Evolutionary conservation across 2,113 vertebrate genomes (phyloP).

Genomic region (Corythornis vintsioides): DNA sequence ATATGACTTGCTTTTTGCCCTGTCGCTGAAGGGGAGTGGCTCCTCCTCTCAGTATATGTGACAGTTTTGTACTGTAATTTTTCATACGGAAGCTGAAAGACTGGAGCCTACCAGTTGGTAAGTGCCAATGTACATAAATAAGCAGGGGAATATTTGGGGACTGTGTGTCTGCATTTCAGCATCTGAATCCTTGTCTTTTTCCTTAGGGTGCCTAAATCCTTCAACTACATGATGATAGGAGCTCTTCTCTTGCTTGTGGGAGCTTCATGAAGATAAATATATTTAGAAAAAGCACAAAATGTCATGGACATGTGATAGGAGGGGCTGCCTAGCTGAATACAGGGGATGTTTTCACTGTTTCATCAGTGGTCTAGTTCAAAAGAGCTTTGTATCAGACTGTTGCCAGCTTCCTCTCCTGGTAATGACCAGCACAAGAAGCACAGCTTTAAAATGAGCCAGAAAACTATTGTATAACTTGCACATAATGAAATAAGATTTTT

Average conservation of each 20-base stretch:
- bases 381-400: not conserved
- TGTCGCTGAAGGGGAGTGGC: not conserved
- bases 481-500: not conserved
- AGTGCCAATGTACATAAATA: not conserved
- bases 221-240: not conserved
- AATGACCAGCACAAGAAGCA: not conserved
- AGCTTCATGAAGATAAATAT: not conserved
- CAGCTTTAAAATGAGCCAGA: not conserved
- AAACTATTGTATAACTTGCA: not conserved
- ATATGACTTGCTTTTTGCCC: not conserved
- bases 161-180: not conserved
- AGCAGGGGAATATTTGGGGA: not conserved
- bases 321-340: not conserved
- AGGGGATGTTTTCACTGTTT: not conserved
- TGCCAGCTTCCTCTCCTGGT: not conserved
- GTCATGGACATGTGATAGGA: accelerated
- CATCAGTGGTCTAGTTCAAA: not conserved
- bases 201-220: not conserved
- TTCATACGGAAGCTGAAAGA: not conserved
- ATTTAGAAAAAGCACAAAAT: not conserved
- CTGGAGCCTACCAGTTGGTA: not conserved
- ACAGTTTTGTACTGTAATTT: not conserved
- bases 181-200: not conserved
- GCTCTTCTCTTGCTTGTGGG: not conserved
- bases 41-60: not conserved